These are phyloP conservation scores for Choreutis nemorana DNA, from an alignment of 2,888 invertebrate genomes.

Conservation along the genomic window DNA sequence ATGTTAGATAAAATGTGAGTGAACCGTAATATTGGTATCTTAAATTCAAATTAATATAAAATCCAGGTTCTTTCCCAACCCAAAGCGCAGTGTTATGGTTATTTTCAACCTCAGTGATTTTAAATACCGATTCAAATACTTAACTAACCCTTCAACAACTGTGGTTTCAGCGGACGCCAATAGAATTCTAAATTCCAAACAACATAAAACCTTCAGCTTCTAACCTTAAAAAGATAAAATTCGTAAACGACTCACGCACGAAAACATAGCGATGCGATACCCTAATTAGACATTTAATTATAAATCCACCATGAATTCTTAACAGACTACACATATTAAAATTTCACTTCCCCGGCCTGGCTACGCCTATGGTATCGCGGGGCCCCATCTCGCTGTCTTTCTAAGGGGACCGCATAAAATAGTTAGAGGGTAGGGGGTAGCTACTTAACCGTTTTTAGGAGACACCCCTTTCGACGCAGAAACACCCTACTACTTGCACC, in stretches of 20 bases:
- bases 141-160: too few relatives aligned
- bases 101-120: too few relatives aligned
- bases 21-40: too few relatives aligned
- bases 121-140: too few relatives aligned
- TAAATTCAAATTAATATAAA: too few relatives aligned
- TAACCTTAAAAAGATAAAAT: constrained; percentile 23
- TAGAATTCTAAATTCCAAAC: constrained; percentile 5
- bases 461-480: constrained; percentile 56
- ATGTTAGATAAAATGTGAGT: too few relatives aligned
- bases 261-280: constrained; percentile 47
- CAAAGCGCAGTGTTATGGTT: too few relatives aligned
- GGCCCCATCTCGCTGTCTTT: constrained; percentile 63
- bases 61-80: too few relatives aligned
- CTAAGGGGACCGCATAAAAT: constrained; percentile 66
- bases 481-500: constrained; percentile 50
- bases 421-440: constrained; percentile 62
- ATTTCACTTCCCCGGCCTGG: constrained; percentile 52
- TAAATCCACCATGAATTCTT: constrained; percentile 63
- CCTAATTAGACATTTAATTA: constrained; percentile 61
- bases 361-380: constrained; percentile 49
- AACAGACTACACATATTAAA: constrained; percentile 60
- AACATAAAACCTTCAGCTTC: too few relatives aligned
- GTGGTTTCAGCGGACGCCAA: too few relatives aligned
- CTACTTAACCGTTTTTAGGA: constrained; percentile 67
- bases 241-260: constrained; percentile 28